A percentile compares a stretch with the other conserved stretches of the same genome.
These are phyloP conservation scores for Pteria penguin DNA, from an alignment of 2,888 invertebrate species.

Conservation along the genomic window DNA sequence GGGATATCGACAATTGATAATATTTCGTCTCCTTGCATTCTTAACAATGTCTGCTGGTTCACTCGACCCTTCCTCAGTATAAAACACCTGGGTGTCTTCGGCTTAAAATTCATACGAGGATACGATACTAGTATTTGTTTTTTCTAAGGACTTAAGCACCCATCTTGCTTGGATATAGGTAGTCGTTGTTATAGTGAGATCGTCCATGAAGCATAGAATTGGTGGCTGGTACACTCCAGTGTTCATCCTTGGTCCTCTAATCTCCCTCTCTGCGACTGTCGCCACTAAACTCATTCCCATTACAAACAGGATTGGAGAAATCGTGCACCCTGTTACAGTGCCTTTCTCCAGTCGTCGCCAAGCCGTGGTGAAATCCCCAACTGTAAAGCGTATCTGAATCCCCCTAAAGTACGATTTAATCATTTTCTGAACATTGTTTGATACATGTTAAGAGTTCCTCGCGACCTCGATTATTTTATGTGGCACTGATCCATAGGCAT, in stretches of 20 bases:
- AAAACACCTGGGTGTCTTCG: too few relatives aligned
- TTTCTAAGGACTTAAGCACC: slow-evolving; percentile 12
- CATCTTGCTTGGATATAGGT: slow-evolving; percentile 32
- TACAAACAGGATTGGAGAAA: slow-evolving; percentile 24
- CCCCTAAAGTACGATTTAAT: too few relatives aligned
- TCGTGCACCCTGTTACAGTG: slow-evolving; percentile 22
- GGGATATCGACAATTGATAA: too few relatives aligned
- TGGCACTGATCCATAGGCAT: too few relatives aligned
- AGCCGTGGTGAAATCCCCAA: not conserved
- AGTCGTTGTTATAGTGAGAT: slow-evolving; percentile 22
- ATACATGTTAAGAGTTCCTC: too few relatives aligned
- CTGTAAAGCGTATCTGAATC: not conserved
- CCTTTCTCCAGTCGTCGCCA: slow-evolving; percentile 6
- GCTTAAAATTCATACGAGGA: too few relatives aligned
- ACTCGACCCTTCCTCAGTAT: too few relatives aligned
- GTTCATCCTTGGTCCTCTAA: slow-evolving; percentile 21
- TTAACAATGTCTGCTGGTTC: too few relatives aligned
- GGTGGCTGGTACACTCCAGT: slow-evolving; percentile 22
- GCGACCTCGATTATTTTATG: too few relatives aligned
- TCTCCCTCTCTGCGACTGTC: slow-evolving; percentile 26
- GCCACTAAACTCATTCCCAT: slow-evolving; percentile 25
- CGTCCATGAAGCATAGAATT: slow-evolving; percentile 22
- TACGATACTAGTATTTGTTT: too few relatives aligned
- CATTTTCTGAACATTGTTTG: not conserved
- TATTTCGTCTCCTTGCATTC: too few relatives aligned